phyloP scores from a whole-genome alignment of 2,888 invertebrate genomes.

The Gnatocerus cornutus region DNA sequence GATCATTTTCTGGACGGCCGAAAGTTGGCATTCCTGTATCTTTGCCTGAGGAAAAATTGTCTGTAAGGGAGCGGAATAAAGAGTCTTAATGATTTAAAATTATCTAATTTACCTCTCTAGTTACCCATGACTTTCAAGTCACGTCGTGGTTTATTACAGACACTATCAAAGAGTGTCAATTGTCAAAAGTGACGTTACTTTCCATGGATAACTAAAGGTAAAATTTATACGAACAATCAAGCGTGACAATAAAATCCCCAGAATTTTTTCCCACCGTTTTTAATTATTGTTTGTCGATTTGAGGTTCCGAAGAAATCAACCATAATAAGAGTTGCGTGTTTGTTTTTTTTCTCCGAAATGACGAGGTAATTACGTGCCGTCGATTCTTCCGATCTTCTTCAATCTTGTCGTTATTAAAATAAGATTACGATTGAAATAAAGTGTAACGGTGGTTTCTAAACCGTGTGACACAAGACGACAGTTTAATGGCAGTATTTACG shows the following conservation, averaged over 20 bases:
- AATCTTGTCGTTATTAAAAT: conserved; percentile 43
- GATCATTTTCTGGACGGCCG: conserved; percentile 82
- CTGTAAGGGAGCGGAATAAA: conserved; percentile 64
- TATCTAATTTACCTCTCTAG: too few species aligned
- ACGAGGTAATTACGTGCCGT: conserved; percentile 43
- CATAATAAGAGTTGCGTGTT: conserved; percentile 46
- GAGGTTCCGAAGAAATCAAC: conserved; percentile 35
- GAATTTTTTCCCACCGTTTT: conserved; percentile 16
- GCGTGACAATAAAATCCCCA: too few species aligned
- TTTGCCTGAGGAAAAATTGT: conserved; percentile 80
- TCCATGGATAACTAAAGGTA: too few species aligned
- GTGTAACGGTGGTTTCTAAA: conserved; percentile 45
- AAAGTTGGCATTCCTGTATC: conserved; percentile 86
- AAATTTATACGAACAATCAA: too few species aligned
- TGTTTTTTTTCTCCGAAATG: conserved; percentile 32
- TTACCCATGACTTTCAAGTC: too few species aligned
- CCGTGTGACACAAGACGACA: conserved; percentile 54
- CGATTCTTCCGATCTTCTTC: conserved; percentile 22
- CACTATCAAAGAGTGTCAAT: too few species aligned
- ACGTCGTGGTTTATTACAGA: too few species aligned
- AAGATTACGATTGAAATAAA: conserved; percentile 42
- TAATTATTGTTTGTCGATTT: conserved; percentile 43
- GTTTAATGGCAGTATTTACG: conserved; percentile 57
- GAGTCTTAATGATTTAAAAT: conserved; percentile 49
- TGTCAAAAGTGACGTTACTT: too few species aligned